Percentiles rank a stretch among this genome's conserved stretches.
phyloP scores from a whole-genome alignment of 2,113 vertebrate species.

The Thryonomys swinderianus region DNA sequence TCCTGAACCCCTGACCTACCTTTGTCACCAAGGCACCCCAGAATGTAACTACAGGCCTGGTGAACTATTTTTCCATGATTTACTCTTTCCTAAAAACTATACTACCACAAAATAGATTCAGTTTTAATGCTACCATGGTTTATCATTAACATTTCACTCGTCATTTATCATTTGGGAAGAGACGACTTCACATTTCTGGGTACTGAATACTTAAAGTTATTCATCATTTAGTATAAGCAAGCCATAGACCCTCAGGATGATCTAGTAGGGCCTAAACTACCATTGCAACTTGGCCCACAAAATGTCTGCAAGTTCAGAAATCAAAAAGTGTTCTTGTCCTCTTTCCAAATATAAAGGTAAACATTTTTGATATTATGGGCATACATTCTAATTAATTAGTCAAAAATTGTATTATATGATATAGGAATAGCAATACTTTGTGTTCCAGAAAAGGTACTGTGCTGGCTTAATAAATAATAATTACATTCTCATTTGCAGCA shows the following conservation, averaged over 20 bases:
- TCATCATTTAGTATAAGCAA: slow-evolving; percentile 25
- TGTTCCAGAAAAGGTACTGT: slow-evolving; percentile 59
- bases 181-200: slow-evolving; percentile 14
- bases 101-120: background rate
- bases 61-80: background rate
- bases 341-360: slow-evolving; percentile 71
- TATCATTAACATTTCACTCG: slow-evolving; percentile 43
- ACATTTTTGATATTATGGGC: slow-evolving; percentile 54
- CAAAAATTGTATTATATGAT: slow-evolving; percentile 54
- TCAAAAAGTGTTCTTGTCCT: slow-evolving; percentile 63
- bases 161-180: background rate
- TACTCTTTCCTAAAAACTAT: slow-evolving; percentile 28
- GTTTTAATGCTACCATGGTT: background rate
- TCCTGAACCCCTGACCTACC: background rate
- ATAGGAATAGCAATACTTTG: slow-evolving; percentile 66
- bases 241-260: slow-evolving; percentile 44
- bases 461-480: slow-evolving; percentile 72
- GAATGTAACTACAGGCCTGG: background rate
- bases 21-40: background rate
- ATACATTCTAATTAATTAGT: slow-evolving; percentile 76
- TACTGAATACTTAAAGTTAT: background rate
- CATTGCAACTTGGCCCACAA: background rate
- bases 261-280: background rate
- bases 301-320: slow-evolving; percentile 38
- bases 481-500: slow-evolving; percentile 72